Percentiles rank a stretch among this genome's conserved stretches.
These are phyloP conservation scores for Thymelicus sylvestris DNA, from an alignment of 2,888 invertebrate genomes.

Conservation along the genomic window DNA sequence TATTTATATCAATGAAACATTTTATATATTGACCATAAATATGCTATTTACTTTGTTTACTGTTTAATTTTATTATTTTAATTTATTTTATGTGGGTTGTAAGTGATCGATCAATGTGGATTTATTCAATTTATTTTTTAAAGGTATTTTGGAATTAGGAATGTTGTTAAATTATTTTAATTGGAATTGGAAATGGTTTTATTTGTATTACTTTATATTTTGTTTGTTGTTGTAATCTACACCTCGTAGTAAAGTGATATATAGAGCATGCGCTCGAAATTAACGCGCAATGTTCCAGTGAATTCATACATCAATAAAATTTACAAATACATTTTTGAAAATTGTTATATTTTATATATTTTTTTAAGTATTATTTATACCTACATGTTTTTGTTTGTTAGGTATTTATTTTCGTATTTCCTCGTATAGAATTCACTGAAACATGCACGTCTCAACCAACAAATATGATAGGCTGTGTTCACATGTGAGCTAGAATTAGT, in stretches of 20 bases:
- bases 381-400: neutral
- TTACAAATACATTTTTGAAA: neutral
- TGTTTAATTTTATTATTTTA: conserved; percentile 20
- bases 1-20: conserved; percentile 8
- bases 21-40: conserved; percentile 23
- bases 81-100: conserved; percentile 8
- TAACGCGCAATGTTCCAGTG: conserved; percentile 12
- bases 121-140: conserved; percentile 10
- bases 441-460: conserved; percentile 16
- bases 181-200: conserved; percentile 13
- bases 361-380: neutral
- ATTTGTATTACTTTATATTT: neutral
- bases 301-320: conserved; percentile 3
- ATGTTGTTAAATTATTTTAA: conserved; percentile 15
- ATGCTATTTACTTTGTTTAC: conserved; percentile 12
- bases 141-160: neutral
- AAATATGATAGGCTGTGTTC: conserved; percentile 34
- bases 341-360: conserved; percentile 5
- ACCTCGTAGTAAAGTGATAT: conserved; percentile 5
- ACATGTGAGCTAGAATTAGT: conserved; percentile 29
- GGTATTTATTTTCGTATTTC: neutral
- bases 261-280: conserved; percentile 6
- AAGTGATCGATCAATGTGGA: conserved; percentile 4
- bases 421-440: conserved; percentile 7
- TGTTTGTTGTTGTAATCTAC: neutral